Base-by-base conservation (phyloP, 2,797 vertebrate genomes). In the Rhyacichthys aspro region DNA sequence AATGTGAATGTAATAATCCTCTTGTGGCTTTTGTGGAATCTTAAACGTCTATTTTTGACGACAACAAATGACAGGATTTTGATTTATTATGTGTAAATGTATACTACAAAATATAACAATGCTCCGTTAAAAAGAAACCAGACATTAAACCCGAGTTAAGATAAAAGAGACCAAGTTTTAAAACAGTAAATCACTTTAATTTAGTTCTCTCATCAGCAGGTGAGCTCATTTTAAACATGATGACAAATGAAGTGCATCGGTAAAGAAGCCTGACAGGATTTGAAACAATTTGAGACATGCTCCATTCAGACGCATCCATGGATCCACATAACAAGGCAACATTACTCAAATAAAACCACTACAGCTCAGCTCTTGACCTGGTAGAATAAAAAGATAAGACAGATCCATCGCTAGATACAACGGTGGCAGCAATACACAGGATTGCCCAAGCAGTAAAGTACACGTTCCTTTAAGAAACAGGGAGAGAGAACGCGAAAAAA, bases 401-500 rank as follows among this genome's bases (percentile, higher is more conserved):
- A 63, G 72, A 83, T 79, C 87, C 82, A 79, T 81, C 75, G 82
- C 78, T 76, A 73, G 75, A 68, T 71, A 81, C 75, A 81, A 87
- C 75, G 89, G 88, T 79, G 86, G 86, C 85, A 89, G 94, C 95
- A 95, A 95, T 86, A 94, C 94, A 95, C 94, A 92, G 93, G 89
- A 93, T 93, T 93, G 95, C 94, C 88, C 89, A 89, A 92, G 91
- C 89, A 94, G 93, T 93, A 93, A 95, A 92, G 92, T 87, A 94
- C 92, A 93, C 91, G 91, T 94, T 96, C 94, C 94, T 94, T 93
- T 94, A 95, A 95, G 95, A 95, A 95, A 94, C 92, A 93, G 91
- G 91, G 91, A 87, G 89, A 92, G 90, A 92, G 90, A 92, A 90
- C 90, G 86, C 82, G 75, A 76, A 63, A 65, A 63, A 52, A 8